Percentiles rank a stretch among this genome's conserved stretches.
Evolutionary conservation across 1,140 invertebrate species (phyloP).

Genomic region (Copidosoma floridanum): DNA sequence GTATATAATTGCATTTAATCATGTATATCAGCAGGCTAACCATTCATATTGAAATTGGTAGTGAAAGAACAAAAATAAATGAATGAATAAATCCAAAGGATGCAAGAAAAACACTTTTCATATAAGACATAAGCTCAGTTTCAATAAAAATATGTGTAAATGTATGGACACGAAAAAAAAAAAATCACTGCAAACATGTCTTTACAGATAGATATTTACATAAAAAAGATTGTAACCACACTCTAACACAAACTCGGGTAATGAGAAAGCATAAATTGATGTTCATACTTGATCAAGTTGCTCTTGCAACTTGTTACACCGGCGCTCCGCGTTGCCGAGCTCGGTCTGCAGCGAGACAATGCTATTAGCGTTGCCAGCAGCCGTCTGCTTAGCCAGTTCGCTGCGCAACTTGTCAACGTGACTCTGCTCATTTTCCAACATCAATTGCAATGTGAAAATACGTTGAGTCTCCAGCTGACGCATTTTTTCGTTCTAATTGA

Average conservation of each 20-base stretch:
- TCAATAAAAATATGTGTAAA: no score
- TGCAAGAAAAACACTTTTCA: no score
- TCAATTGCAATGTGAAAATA: slow-evolving; percentile 73
- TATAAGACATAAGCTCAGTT: no score
- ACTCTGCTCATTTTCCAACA: slow-evolving; percentile 77
- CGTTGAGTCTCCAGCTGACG: slow-evolving; percentile 73
- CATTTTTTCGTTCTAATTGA: slow-evolving; percentile 73
- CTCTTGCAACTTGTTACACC: slow-evolving; percentile 64
- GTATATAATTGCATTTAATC: no score
- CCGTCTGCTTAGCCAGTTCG: slow-evolving; percentile 59
- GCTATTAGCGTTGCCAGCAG: slow-evolving; percentile 47
- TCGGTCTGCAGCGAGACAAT: slow-evolving; percentile 54
- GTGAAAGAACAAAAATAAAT: no score
- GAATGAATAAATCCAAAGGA: no score
- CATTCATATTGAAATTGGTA: no score
- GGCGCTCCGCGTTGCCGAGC: slow-evolving; percentile 61
- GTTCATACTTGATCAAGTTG: slow-evolving; percentile 49
- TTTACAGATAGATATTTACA: slow-evolving; percentile 21
- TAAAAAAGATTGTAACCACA: slow-evolving; percentile 6
- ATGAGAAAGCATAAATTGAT: slow-evolving; percentile 1
- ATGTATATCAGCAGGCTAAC: no score
- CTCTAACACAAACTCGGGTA: slow-evolving; percentile 4
- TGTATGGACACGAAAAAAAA: background rate
- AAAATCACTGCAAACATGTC: slow-evolving; percentile 10
- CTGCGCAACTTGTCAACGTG: slow-evolving; percentile 71